Base-by-base conservation (phyloP, 2,888 invertebrate genomes). In the Epistrophella euchroma region DNA sequence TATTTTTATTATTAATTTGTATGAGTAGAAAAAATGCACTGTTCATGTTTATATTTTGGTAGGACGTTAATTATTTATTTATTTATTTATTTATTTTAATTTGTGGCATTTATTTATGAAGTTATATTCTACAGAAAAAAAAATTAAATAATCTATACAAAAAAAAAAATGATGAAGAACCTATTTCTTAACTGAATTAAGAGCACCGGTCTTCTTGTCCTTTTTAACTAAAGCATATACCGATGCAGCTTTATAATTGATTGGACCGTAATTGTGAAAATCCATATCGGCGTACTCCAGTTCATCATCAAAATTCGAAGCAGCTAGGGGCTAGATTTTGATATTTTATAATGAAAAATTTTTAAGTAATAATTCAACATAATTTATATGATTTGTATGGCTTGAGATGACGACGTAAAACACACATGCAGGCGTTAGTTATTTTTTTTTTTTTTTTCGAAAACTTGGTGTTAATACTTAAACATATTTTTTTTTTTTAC, bases 241-340 rank as follows among this genome's bases (percentile, higher is more conserved):
- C 45, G 97, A 97, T 79, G 97, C 97, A 87, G 96, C 96, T 91
- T 97, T 97, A 93, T 97, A 97, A 93, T 97, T 97, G 91, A 97
- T 97, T 62, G 97, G 97, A 88, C 97, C 97, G 92, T 97, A 97
- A 90, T 96, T 96, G 91, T 96, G 95, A 93, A 97, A 95, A 92
- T 97, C 97, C 89, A 97, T 96, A 92, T 97, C 97, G 84, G 97
- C 97, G 93, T 97, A 97, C 91, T 97, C 96, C 93, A 97, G 94
- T 93, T 97, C 97, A 92, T 92, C 92, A 86, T 90, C 91, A 88
- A 92, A 92, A 86, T 89, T 90, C 58, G 96, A 95, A 88, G 97
- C 95, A 93, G 94, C 94, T 93, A 96, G 96, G 88, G 97, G 96
- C 97, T 97, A 94, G 58, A 91, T 52, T 60, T 37, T 10, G 7